A percentile compares a stretch with the other conserved stretches of the same genome.
phyloP scores from a whole-genome alignment of 2,888 invertebrate species.

The Tubulanus polymorphus region DNA sequence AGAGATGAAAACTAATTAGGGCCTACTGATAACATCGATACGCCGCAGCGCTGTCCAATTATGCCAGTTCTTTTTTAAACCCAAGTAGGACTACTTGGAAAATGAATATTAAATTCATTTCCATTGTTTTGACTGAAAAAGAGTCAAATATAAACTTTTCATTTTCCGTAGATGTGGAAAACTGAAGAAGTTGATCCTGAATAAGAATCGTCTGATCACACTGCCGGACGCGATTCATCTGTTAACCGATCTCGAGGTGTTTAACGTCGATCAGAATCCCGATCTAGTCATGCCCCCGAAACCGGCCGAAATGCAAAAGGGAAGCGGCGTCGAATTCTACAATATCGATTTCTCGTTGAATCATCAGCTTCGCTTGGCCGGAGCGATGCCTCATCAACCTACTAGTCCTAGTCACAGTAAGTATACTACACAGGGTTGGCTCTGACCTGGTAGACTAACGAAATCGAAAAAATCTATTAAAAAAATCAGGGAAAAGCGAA shows the following conservation, averaged over 20 bases:
- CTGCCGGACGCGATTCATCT: conserved; percentile 96
- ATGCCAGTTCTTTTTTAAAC: too few species aligned
- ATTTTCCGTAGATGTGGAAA: conserved; percentile 70
- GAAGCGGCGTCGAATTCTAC: conserved; percentile 73
- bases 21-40: too few species aligned
- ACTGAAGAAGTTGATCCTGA: conserved; percentile 85
- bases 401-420: conserved; percentile 33
- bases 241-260: conserved; percentile 60
- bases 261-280: conserved; percentile 87
- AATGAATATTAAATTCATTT: too few species aligned
- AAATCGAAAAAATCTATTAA: too few species aligned
- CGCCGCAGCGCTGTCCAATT: too few species aligned
- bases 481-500: too few species aligned
- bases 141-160: too few species aligned
- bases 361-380: conserved; percentile 87
- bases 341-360: conserved; percentile 98
- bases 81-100: too few species aligned
- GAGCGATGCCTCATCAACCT: conserved; percentile 65
- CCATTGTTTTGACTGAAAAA: too few species aligned
- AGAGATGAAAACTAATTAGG: too few species aligned
- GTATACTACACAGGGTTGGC: too few species aligned
- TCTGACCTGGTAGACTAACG: too few species aligned
- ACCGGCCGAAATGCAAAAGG: conserved; percentile 72
- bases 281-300: conserved; percentile 97
- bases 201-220: conserved; percentile 89